Percentiles rank a stretch among this genome's conserved stretches.
Conservation (phyloP, 2,888 invertebrate species). For the Hermaeophaga mercurialis region DNA sequence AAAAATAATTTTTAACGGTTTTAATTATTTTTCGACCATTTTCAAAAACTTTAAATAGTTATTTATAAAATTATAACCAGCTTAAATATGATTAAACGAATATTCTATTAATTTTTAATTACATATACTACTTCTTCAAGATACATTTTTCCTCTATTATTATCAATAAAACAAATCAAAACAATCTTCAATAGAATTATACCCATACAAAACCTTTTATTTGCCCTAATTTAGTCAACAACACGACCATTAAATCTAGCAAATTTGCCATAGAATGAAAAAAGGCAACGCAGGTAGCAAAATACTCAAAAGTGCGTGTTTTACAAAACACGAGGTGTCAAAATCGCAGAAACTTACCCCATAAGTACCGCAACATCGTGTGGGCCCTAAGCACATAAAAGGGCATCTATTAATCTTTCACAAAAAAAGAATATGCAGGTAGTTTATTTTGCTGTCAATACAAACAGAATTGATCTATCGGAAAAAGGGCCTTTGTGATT, state of each 20-base stretch:
- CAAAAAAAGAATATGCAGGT: slow-evolving; percentile 30
- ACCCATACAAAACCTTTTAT: neutral
- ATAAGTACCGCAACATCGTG: slow-evolving; percentile 24
- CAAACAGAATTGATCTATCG: slow-evolving; percentile 50
- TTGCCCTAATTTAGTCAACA: neutral
- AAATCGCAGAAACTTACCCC: slow-evolving; percentile 24
- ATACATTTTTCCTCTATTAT: too few species aligned
- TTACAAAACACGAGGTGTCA: slow-evolving; percentile 26
- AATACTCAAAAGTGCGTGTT: slow-evolving; percentile 16
- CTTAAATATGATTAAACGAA: too few species aligned
- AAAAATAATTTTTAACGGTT: too few species aligned
- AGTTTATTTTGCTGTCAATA: slow-evolving; percentile 47
- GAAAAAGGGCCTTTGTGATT: slow-evolving; percentile 24
- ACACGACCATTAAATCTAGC: neutral
- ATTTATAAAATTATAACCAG: too few species aligned
- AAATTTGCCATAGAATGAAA: neutral
- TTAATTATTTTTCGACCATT: too few species aligned
- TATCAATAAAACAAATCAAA: neutral
- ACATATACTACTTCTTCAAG: too few species aligned
- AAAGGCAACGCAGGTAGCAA: slow-evolving; percentile 4
- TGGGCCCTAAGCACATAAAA: slow-evolving; percentile 25
- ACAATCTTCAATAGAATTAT: neutral
- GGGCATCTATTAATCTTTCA: slow-evolving; percentile 30
- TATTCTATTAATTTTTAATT: too few species aligned
- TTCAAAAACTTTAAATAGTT: too few species aligned